Conservation (phyloP, 2,888 invertebrate genomes). For the Lycaena phlaeas region DNA sequence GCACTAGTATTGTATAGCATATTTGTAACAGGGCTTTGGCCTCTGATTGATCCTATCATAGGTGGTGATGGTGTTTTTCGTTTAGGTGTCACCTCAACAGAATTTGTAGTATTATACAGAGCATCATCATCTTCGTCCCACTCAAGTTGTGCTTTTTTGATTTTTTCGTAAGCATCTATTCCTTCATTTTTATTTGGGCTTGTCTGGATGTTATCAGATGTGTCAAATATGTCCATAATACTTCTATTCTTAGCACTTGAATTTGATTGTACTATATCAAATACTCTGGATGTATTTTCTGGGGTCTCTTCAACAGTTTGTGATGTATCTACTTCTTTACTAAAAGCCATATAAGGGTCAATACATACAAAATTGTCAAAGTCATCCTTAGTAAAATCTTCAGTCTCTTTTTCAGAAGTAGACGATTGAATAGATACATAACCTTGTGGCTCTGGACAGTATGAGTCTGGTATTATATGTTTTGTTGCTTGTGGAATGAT, state of each 20-base stretch:
- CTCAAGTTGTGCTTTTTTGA: slow-evolving; percentile 36
- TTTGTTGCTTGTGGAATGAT: slow-evolving; percentile 6
- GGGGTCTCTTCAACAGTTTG: slow-evolving; percentile 18
- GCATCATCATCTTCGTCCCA: slow-evolving; percentile 68
- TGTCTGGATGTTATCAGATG: slow-evolving; percentile 23
- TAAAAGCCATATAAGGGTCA: slow-evolving; percentile 36
- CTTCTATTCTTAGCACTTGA: slow-evolving; percentile 44
- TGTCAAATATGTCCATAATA: slow-evolving; percentile 58
- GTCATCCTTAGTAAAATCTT: slow-evolving; percentile 38
- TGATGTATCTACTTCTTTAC: slow-evolving; percentile 24
- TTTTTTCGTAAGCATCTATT: slow-evolving; percentile 34
- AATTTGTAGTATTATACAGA: slow-evolving; percentile 45
- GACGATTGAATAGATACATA: slow-evolving; percentile 17
- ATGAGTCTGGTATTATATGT: slow-evolving; percentile 8
- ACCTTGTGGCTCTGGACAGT: slow-evolving; percentile 14
- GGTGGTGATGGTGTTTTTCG: slow-evolving; percentile 23
- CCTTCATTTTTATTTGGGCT: slow-evolving; percentile 35
- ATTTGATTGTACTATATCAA: slow-evolving; percentile 49
- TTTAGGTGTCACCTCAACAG: slow-evolving; percentile 19
- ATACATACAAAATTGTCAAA: slow-evolving; percentile 24
- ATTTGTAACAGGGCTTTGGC: slow-evolving; percentile 34
- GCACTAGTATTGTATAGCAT: slow-evolving; percentile 31
- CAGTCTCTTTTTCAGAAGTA: slow-evolving; percentile 12
- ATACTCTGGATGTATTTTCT: slow-evolving; percentile 32
- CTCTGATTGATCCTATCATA: slow-evolving; percentile 21